A percentile compares a stretch with the other conserved stretches of the same genome.
These are phyloP conservation scores for Corythornis leucogaster DNA, from an alignment of 2,797 vertebrate species.

Conservation along the genomic window DNA sequence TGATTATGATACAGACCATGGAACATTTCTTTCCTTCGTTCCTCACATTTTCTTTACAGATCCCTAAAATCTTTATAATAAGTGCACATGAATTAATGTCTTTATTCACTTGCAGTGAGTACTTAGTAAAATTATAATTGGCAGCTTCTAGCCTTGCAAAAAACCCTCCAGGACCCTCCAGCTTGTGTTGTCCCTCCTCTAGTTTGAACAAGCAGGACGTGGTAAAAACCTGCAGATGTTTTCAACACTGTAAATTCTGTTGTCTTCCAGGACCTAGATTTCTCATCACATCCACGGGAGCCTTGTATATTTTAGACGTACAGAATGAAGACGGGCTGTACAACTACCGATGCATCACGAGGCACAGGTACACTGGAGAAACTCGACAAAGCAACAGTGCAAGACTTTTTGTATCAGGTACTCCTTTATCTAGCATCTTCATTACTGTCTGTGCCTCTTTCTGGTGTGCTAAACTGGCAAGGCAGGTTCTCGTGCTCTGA, in stretches of 20 bases:
- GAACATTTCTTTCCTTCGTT: neutral
- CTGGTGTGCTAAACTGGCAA: neutral
- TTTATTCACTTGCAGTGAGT: neutral
- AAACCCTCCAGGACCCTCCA: neutral
- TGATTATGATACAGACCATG: neutral
- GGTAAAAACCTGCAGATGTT: neutral
- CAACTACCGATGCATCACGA: constrained; percentile 97
- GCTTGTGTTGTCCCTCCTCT: neutral
- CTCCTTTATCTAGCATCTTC: neutral
- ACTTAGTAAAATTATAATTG: neutral
- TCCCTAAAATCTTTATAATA: neutral
- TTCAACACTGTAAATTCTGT: constrained; percentile 12
- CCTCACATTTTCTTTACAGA: neutral
- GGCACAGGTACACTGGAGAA: constrained; percentile 97
- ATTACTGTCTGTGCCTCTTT: neutral
- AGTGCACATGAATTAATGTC: neutral
- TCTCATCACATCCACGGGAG: constrained; percentile 98
- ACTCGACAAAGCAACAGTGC: constrained; percentile 98
- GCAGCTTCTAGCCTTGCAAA: neutral
- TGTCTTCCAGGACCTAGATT: constrained; percentile 95
- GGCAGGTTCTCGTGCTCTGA: neutral
- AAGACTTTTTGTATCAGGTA: constrained; percentile 96
- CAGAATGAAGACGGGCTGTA: constrained; percentile 98
- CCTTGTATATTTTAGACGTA: constrained; percentile 99
- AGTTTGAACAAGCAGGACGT: neutral